phyloP scores from a whole-genome alignment of 2,113 vertebrate genomes.

The Otus sunia region DNA sequence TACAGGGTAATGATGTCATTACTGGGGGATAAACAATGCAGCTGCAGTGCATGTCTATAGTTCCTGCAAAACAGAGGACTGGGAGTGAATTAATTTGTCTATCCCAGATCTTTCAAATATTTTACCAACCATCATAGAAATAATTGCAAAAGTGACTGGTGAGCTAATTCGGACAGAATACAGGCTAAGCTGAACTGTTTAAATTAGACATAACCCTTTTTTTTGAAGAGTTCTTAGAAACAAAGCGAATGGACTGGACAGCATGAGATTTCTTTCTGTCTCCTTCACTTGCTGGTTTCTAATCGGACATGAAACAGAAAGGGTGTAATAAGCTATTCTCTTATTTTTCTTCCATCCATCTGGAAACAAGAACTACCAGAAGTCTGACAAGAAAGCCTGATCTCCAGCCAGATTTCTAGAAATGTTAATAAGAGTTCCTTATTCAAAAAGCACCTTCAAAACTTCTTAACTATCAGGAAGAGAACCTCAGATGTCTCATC shows the following conservation, averaged over 20 bases:
- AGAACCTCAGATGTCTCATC: conserved; percentile 57
- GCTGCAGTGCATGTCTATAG: background rate
- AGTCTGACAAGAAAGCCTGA: conserved; percentile 75
- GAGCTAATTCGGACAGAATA: background rate
- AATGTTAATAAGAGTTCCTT: conserved; percentile 70
- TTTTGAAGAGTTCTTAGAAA: background rate
- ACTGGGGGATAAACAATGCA: background rate
- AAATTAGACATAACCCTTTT: background rate
- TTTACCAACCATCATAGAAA: background rate
- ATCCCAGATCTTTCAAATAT: background rate
- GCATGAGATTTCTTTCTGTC: background rate
- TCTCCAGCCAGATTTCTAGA: conserved; percentile 74
- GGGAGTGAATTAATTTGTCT: background rate
- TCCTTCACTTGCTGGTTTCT: conserved; percentile 42
- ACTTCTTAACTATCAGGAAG: conserved; percentile 27
- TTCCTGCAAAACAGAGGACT: background rate
- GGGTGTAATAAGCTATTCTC: conserved; percentile 61
- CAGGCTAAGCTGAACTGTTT: background rate
- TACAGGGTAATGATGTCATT: conserved; percentile 26
- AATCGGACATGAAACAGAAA: conserved; percentile 45
- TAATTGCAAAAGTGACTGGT: background rate
- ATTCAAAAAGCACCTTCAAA: conserved; percentile 60
- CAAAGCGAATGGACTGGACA: background rate
- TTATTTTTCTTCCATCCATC: conserved; percentile 69
- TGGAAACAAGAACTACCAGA: conserved; percentile 72